These are phyloP conservation scores for Irena cyanogastra DNA, from an alignment of 2,113 vertebrate species.

Conservation along the genomic window DNA sequence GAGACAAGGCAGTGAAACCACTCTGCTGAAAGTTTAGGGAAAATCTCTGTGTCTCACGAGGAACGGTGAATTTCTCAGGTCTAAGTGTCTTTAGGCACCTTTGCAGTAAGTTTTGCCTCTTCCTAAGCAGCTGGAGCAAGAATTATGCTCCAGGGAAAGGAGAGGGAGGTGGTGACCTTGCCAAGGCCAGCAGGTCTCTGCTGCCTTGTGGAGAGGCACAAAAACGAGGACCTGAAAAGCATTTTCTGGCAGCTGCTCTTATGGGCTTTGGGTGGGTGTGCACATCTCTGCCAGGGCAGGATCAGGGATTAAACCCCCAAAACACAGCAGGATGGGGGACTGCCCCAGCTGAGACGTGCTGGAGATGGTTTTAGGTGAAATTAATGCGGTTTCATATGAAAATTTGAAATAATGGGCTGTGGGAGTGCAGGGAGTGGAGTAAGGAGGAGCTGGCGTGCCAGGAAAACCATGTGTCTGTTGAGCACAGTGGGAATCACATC, in stretches of 20 bases:
- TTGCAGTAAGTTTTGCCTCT: neutral
- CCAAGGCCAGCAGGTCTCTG: neutral
- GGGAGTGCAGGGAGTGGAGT: accelerated
- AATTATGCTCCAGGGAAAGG: neutral
- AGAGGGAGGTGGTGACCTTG: neutral
- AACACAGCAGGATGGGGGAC: neutral
- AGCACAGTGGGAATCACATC: neutral
- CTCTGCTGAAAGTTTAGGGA: neutral
- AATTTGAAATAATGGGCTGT: neutral
- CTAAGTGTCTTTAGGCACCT: neutral
- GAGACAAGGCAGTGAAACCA: neutral
- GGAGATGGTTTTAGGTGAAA: neutral
- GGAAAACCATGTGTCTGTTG: accelerated
- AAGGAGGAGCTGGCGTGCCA: neutral
- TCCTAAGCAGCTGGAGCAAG: neutral
- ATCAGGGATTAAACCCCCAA: neutral
- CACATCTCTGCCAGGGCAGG: neutral
- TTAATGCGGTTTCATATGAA: neutral
- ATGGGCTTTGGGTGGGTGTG: accelerated
- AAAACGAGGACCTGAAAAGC: accelerated
- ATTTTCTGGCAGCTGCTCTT: neutral
- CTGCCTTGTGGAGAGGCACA: neutral
- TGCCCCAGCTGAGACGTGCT: neutral
- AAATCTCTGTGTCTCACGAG: accelerated
- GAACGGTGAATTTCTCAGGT: neutral